A percentile compares a stretch with the other conserved stretches of the same genome.
phyloP scores from a whole-genome alignment of 2,113 vertebrate genomes.

The Oncorhynchus kisutch region DNA sequence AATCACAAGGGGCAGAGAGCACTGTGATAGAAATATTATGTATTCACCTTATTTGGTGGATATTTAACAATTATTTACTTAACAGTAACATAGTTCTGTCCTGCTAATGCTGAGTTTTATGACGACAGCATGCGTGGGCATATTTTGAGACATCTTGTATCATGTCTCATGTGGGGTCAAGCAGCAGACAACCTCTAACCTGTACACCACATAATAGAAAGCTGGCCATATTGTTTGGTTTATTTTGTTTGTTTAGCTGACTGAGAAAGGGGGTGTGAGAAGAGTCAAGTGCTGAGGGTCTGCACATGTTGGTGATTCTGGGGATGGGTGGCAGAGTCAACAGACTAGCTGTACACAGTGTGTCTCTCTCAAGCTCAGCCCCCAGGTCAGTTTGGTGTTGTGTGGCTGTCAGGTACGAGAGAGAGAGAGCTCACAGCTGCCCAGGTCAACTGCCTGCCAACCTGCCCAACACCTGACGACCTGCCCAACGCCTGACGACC shows the following conservation, averaged over 20 bases:
- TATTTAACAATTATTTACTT: too few species aligned
- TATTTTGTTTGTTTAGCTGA: constrained; percentile 30
- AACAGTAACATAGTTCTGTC: too few species aligned
- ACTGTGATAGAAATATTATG: too few species aligned
- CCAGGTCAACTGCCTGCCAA: constrained; percentile 44
- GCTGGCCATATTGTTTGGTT: constrained; percentile 52
- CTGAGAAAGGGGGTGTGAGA: constrained; percentile 58
- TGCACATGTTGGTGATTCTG: neutral
- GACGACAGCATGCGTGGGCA: neutral
- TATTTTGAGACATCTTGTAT: neutral
- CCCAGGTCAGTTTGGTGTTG: constrained; percentile 35
- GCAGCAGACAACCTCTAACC: constrained; percentile 31
- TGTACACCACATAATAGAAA: constrained; percentile 47
- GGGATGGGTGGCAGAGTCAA: constrained; percentile 43
- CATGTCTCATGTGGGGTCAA: neutral
- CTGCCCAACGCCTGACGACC: neutral
- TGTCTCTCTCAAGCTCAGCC: constrained; percentile 38
- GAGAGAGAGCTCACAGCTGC: constrained; percentile 38
- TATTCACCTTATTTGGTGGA: too few species aligned
- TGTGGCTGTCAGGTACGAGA: constrained; percentile 64
- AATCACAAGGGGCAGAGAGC: neutral
- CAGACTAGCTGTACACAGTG: constrained; percentile 18
- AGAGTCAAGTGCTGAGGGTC: constrained; percentile 22
- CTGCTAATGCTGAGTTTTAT: too few species aligned
- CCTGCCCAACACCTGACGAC: neutral